These are phyloP conservation scores for Cosmopolites sordidus DNA, from an alignment of 2,888 invertebrate species.

Conservation along the genomic window DNA sequence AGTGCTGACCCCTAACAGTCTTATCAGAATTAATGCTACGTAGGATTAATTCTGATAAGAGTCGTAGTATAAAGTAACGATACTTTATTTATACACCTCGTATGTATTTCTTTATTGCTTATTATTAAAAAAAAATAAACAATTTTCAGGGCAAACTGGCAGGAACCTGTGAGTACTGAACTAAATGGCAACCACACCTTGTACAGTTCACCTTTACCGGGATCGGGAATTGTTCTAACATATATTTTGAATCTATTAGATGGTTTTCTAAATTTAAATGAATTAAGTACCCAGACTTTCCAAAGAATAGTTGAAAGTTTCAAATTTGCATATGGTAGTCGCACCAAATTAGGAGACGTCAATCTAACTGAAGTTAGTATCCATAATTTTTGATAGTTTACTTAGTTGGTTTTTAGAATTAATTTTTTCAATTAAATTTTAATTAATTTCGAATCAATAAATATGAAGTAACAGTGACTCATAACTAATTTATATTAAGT, in stretches of 20 bases:
- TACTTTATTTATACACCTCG: too few species aligned
- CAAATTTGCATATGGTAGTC: conserved; percentile 85
- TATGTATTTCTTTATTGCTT: too few species aligned
- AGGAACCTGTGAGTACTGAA: conserved; percentile 56
- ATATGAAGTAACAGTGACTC: too few species aligned
- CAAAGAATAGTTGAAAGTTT: conserved; percentile 85
- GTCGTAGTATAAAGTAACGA: too few species aligned
- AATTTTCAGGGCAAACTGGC: conserved; percentile 61
- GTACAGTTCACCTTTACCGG: conserved; percentile 76
- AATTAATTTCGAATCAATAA: too few species aligned
- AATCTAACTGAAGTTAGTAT: conserved; percentile 23
- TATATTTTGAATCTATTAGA: conserved; percentile 78
- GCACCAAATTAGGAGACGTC: conserved; percentile 79
- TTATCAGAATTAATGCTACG: too few species aligned
- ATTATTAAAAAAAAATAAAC: too few species aligned
- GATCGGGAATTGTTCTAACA: conserved; percentile 76
- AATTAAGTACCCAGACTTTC: conserved; percentile 52
- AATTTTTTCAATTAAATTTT: too few species aligned
- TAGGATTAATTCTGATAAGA: too few species aligned
- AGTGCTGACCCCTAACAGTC: too few species aligned
- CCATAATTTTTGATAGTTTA: neutral
- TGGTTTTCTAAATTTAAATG: conserved; percentile 46
- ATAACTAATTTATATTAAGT: too few species aligned
- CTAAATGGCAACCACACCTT: conserved; percentile 62
- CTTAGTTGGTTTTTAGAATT: too few species aligned